A percentile compares a stretch with the other conserved stretches of the same genome.
Evolutionary conservation across 1,140 invertebrate genomes (phyloP).

Genomic region (Contarinia nasturtii): DNA sequence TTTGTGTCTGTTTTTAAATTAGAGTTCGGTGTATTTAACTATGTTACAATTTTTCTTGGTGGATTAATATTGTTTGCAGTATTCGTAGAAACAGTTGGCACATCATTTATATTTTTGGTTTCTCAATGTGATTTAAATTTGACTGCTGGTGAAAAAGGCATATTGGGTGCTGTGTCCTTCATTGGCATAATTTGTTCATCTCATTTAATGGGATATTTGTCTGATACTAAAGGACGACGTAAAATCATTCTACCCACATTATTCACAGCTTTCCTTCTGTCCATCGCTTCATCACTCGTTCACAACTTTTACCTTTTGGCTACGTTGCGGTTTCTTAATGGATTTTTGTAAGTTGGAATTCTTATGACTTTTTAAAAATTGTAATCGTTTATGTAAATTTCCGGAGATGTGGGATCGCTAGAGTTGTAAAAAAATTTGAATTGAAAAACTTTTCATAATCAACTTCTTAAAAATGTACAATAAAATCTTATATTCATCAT

Average conservation of each 20-base stretch:
- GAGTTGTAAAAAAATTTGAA: too few relatives aligned
- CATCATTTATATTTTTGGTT: conserved; percentile 42
- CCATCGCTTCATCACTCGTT: conserved; percentile 27
- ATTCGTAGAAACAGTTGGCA: conserved; percentile 38
- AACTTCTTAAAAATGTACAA: too few relatives aligned
- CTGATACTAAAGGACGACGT: conserved; percentile 38
- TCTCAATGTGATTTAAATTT: conserved; percentile 44
- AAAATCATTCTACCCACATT: conserved; percentile 27
- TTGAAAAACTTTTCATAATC: too few relatives aligned
- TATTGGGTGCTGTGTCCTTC: conserved; percentile 38
- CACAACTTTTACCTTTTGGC: conserved; percentile 30
- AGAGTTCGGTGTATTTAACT: conserved; percentile 42
- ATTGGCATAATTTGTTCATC: conserved; percentile 31
- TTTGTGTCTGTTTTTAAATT: too few relatives aligned
- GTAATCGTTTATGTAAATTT: background rate
- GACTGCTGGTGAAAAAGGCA: conserved; percentile 33
- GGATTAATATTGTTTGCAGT: conserved; percentile 31
- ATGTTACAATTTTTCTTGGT: conserved; percentile 31
- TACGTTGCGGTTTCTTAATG: conserved; percentile 29
- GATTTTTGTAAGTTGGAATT: conserved; percentile 29
- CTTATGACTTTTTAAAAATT: conserved; percentile 6
- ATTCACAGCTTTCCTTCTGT: conserved; percentile 14
- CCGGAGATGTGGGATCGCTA: too few relatives aligned
- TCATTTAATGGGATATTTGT: conserved; percentile 48
- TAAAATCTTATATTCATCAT: too few relatives aligned